Evolutionary conservation across 2,888 invertebrate genomes (phyloP).

Genomic region (Limnephilus lunatus): DNA sequence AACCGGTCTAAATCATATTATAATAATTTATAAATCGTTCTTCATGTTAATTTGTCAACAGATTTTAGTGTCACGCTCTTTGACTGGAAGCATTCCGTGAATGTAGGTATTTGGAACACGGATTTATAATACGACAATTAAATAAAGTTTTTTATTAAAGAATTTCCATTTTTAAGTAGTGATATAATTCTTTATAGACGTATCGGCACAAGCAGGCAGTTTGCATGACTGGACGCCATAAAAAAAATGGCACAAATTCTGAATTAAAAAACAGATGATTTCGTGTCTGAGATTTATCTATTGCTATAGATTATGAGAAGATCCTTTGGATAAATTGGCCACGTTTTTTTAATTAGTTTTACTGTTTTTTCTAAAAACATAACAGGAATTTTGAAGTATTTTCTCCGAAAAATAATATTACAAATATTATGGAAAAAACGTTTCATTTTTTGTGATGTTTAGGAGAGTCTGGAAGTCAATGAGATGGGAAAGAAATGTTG

Average conservation of each 20-base stretch:
- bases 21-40: not conserved
- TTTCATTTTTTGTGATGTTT: too few relatives aligned
- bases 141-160: not conserved
- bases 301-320: too few relatives aligned
- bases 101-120: not conserved
- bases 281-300: not conserved
- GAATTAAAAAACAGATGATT: not conserved
- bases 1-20: not conserved
- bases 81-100: not conserved
- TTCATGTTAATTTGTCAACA: not conserved
- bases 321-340: too few relatives aligned
- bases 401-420: too few relatives aligned
- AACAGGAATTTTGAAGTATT: too few relatives aligned
- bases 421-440: too few relatives aligned
- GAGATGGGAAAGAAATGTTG: too few relatives aligned
- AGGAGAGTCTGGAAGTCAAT: too few relatives aligned
- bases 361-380: too few relatives aligned
- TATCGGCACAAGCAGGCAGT: not conserved
- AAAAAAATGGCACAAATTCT: not conserved
- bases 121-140: not conserved
- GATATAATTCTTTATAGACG: not conserved
- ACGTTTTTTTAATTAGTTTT: too few relatives aligned
- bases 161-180: not conserved
- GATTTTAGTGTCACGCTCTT: not conserved
- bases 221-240: not conserved